Base-by-base conservation (phyloP, 2,113 vertebrate species). In the Hepsetus odoe region DNA sequence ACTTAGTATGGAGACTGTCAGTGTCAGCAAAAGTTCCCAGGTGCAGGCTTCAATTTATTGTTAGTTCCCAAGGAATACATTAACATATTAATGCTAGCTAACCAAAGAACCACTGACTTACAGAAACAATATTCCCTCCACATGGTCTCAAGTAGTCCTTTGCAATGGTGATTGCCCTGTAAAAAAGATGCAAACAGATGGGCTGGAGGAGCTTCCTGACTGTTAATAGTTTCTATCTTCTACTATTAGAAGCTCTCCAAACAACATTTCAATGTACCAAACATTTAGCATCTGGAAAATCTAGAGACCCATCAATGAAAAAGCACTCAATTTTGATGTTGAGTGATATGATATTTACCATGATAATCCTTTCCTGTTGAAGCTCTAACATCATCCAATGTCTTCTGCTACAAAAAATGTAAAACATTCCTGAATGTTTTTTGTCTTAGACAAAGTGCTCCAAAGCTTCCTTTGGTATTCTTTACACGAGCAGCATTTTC, bases 181-280 rank as follows among this genome's bases (percentile, higher is more conserved):
- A 56, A 76, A 65, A 76, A 67, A 22, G 38, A 30, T 16, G 8
- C 22, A n/a, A 44, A 67, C 61, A 76, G 62, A 76, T 67, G 65
- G 51, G 14, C 33, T 44, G 64, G 56, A 68, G 16, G 64, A 58
- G 24, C 22, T 32, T 56, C 33, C 38, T 40, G 74, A 67, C 33
- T 42, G 33, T 32, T 28, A 9, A 67, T 28, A 76, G 46, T 56
- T 24, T 40, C 64, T 33, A 16, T 33, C 74, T 38, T 46, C 11
- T 76, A 46, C 35, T 20, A 44, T 76, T 68, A 58, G 11, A 26
- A 22, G 22, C 38, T 42, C 24, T 67, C 49, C 30, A 68, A 68
- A 56, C 22, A 46, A 69, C 40, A 69, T 59, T 56, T 69, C 69
- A 40, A 69, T 66, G 61, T 10, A 38, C 35, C 20, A 62, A 33